phyloP scores from a whole-genome alignment of 30 jellyfish, hydroid and myxozoan genomes.

The Hydractinia echinata region DNA sequence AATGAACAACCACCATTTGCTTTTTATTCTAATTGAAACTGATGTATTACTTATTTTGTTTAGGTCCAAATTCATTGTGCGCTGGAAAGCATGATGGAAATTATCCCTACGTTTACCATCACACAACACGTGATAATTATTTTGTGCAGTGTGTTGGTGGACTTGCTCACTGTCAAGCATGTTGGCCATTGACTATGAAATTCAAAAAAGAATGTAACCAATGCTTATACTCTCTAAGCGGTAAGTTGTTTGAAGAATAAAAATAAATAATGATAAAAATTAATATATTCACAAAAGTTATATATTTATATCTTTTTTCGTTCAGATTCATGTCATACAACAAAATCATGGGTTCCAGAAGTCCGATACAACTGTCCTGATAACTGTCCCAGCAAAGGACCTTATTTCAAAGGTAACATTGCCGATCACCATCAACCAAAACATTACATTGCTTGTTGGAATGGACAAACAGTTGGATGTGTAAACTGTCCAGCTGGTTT shows the following conservation, averaged over 20 bases:
- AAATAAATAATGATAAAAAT: neutral
- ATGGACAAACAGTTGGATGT: neutral
- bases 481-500: slow-evolving; percentile 13
- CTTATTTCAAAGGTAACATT: neutral
- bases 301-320: neutral
- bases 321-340: neutral
- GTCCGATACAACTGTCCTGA: slow-evolving; percentile 1
- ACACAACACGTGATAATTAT: neutral
- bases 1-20: too few relatives aligned
- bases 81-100: slow-evolving; percentile 10
- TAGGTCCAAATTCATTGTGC: slow-evolving; percentile 13
- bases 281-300: neutral
- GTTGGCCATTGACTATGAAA: slow-evolving; percentile 25
- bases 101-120: neutral
- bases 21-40: too few relatives aligned
- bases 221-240: slow-evolving; percentile 9
- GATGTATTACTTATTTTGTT: too few relatives aligned
- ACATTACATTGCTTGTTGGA: slow-evolving; percentile 7
- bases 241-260: slow-evolving; percentile 1
- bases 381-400: slow-evolving; percentile 13
- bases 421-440: neutral
- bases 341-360: slow-evolving; percentile 6
- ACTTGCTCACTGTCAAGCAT: slow-evolving; percentile 25
- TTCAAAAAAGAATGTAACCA: slow-evolving; percentile 18
- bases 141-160: slow-evolving; percentile 27